Evolutionary conservation across 37 sponge, comb jelly and placozoan genomes (phyloP).

Genomic region (Hexactinellida sp.): DNA sequence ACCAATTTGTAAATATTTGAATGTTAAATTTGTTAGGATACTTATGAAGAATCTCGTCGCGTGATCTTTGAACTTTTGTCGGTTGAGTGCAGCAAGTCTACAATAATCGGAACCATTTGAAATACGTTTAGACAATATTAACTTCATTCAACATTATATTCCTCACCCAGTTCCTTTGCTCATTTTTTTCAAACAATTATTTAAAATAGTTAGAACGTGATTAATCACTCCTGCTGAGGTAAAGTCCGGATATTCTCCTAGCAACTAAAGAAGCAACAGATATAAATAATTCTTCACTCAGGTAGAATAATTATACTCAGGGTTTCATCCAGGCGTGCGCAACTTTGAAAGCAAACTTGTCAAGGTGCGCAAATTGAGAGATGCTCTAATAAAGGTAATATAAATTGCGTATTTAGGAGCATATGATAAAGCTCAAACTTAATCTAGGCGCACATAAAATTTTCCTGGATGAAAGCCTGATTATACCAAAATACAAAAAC

Average conservation of each 20-base stretch:
- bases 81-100: neutral
- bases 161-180: neutral
- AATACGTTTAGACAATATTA: too few species aligned
- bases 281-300: neutral
- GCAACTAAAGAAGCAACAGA: neutral
- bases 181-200: conserved; percentile 2
- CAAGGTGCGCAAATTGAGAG: too few species aligned
- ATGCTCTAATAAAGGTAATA: too few species aligned
- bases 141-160: too few species aligned
- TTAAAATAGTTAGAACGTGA: neutral
- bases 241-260: neutral
- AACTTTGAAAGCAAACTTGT: too few species aligned
- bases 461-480: too few species aligned
- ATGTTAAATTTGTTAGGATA: neutral
- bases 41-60: conserved; percentile 1
- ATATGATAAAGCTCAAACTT: too few species aligned
- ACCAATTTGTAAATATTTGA: neutral
- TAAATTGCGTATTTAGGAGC: too few species aligned
- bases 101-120: too few species aligned
- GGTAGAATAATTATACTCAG: neutral
- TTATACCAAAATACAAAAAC: neutral
- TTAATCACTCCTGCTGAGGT: neutral
- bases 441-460: too few species aligned
- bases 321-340: too few species aligned
- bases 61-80: neutral